phyloP scores from a whole-genome alignment of 2,113 vertebrate genomes.

The Pogonocichla stellata region DNA sequence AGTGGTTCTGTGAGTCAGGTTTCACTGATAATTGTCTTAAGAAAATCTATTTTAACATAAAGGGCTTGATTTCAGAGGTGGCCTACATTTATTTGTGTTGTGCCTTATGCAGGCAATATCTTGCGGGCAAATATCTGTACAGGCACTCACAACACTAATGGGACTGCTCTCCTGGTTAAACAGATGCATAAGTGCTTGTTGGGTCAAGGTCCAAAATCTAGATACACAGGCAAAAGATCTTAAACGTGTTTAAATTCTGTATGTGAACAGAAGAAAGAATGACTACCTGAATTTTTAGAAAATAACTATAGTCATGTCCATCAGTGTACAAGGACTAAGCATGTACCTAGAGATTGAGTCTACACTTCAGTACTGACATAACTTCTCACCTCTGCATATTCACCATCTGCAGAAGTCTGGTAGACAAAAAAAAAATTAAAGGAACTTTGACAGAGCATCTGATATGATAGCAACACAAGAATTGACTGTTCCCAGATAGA shows the following conservation, averaged over 20 bases:
- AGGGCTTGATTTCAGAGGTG: background rate
- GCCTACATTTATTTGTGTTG: background rate
- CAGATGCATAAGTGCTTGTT: background rate
- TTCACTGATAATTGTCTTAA: slow-evolving; percentile 44
- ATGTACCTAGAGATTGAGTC: background rate
- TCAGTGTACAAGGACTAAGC: background rate
- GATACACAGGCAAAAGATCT: background rate
- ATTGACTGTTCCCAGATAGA: background rate
- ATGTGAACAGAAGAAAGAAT: background rate
- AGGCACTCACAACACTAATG: background rate
- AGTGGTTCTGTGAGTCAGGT: slow-evolving; percentile 12
- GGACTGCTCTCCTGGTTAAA: background rate
- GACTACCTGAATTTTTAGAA: background rate
- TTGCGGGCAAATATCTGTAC: too few relatives aligned
- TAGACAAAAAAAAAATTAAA: background rate
- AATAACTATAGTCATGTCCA: background rate
- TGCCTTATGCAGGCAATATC: background rate
- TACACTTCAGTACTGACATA: background rate
- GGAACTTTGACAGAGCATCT: background rate
- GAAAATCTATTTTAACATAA: slow-evolving; percentile 18
- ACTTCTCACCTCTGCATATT: background rate
- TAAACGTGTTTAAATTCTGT: background rate
- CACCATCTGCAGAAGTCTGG: background rate
- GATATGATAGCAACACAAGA: background rate
- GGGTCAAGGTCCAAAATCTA: background rate